These are phyloP conservation scores for Callaeas wilsoni DNA, from an alignment of 2,113 vertebrate species.

Conservation along the genomic window DNA sequence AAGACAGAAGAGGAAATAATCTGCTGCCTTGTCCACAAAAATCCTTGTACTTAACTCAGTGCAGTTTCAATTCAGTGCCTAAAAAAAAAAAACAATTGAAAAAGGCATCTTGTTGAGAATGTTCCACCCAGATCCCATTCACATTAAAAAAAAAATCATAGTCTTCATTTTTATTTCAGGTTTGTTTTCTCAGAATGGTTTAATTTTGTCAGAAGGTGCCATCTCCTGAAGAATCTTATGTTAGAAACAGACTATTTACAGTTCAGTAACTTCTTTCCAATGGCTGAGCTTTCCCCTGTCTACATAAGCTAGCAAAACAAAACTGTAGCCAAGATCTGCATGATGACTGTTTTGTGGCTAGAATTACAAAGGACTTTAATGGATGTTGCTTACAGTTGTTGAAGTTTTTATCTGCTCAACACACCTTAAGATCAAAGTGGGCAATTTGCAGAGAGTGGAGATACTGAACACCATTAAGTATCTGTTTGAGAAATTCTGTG, in stretches of 20 bases:
- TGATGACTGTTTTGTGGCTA: not conserved
- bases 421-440: slow-evolving; percentile 98
- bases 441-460: slow-evolving; percentile 93
- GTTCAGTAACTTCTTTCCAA: not conserved
- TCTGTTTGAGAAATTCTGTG: slow-evolving; percentile 98
- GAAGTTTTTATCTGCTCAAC: not conserved
- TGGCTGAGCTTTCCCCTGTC: not conserved
- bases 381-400: not conserved
- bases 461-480: slow-evolving; percentile 95
- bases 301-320: not conserved
- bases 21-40: not conserved
- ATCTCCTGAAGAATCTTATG: not conserved
- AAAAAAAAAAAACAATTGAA: not conserved
- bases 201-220: not conserved
- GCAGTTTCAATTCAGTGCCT: not conserved
- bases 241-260: not conserved
- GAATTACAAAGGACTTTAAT: not conserved
- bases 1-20: not conserved
- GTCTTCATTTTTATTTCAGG: not conserved
- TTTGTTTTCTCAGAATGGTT: not conserved
- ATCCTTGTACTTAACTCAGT: not conserved
- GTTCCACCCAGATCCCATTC: not conserved
- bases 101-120: not conserved
- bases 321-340: not conserved
- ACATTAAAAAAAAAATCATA: not conserved